Percentiles rank a stretch among this genome's conserved stretches.
Conservation (phyloP, 1,140 invertebrate genomes). For the Papilio helenus region DNA sequence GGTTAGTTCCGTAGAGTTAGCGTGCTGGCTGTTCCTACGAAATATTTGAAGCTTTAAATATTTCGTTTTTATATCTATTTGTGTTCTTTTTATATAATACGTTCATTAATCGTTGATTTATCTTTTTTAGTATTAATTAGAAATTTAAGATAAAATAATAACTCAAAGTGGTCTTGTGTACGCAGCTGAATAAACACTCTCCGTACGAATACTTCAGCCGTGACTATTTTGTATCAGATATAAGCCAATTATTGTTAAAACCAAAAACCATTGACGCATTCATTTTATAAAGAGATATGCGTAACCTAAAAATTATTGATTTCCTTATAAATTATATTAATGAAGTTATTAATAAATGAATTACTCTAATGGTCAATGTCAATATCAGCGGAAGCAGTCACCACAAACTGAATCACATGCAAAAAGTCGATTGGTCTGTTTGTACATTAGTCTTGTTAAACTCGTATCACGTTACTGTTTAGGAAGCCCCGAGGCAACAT, state of each 20-base stretch:
- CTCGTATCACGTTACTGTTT: conserved; percentile 41
- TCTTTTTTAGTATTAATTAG: neutral
- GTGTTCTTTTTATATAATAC: no score
- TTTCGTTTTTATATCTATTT: no score
- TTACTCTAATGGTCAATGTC: neutral
- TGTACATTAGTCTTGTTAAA: neutral
- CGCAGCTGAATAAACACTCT: neutral
- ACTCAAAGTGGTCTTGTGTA: neutral
- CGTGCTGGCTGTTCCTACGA: no score
- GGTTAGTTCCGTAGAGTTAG: no score
- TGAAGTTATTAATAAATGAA: no score
- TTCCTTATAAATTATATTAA: neutral
- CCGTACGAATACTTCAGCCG: neutral
- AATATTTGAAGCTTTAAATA: no score
- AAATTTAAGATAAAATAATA: neutral
- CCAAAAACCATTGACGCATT: neutral
- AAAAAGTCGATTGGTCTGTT: conserved; percentile 3
- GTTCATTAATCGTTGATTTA: no score
- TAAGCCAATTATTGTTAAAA: neutral
- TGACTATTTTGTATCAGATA: neutral
- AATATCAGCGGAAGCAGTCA: neutral
- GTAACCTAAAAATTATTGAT: neutral
- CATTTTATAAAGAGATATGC: neutral
- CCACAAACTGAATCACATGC: neutral
- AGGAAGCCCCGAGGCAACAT: conserved; percentile 41